Evolutionary conservation across 2,888 invertebrate species (phyloP), one percentile per base, ranked within the genome.

Genomic region (Agriotes lineatus): DNA sequence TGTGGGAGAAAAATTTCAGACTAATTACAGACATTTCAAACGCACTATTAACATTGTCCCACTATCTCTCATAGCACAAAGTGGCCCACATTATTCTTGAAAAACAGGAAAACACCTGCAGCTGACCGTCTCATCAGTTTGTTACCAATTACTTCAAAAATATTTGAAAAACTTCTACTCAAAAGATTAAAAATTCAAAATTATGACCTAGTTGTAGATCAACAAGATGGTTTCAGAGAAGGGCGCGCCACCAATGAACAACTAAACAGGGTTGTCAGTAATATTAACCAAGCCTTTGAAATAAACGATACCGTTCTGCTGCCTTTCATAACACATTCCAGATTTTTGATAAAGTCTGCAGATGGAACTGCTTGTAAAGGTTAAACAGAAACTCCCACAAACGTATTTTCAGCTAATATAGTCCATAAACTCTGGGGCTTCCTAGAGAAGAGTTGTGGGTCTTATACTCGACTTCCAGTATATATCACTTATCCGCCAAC

Each of bases 211-310:
- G 4, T 39, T 39, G 5, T 12, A 39, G 14, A 39, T 5, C 39
- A 39, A 6, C 39, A 12, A 14, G 4, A 4, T 30, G 30, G 30
- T 30, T 14, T 39, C n/a, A 39, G 4, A 39, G 4, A 39, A 12
- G 39, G 39, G 39, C 10, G n/a, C n/a, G 39, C 39, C 14, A 39
- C 39, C 10, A 39, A 4, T 14, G 14, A 39, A 39, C 39, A 39
- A 14, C 4, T 12, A 39, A 4, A 39, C 39, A 39, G n/a, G 14
- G 14, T 6, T 14, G n/a, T 39, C 4, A 3, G 39, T 39, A 39
- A 39, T 7, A 39, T 39, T 39, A 39, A 39, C 39, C 39, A 39
- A n/a, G n/a, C 39, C 39, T 39, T 39, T 39, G 39, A 39, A 39
- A n/a, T 12, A 39, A 39, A 12, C 39, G 14, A 39, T 39, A 39